A percentile compares a stretch with the other conserved stretches of the same genome.
Conservation (phyloP, 2,113 vertebrate genomes). For the Caranx melampygus region DNA sequence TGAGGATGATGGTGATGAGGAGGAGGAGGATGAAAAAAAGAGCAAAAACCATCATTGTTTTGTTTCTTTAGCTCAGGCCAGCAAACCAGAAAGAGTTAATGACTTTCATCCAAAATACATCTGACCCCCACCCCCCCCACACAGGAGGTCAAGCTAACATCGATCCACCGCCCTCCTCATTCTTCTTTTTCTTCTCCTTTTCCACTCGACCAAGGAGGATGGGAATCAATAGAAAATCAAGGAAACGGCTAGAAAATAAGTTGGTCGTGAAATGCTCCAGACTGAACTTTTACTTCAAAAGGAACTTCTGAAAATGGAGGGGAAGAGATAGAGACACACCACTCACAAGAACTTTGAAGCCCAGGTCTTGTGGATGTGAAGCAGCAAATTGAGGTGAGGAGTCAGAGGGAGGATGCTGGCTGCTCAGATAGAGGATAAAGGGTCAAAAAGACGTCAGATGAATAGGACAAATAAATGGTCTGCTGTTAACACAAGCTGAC, state of each 20-base stretch:
- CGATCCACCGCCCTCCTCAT: conserved; percentile 62
- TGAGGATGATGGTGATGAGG: no score
- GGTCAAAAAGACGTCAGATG: conserved; percentile 73
- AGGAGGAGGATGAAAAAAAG: conserved; percentile 26
- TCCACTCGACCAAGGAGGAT: conserved; percentile 63
- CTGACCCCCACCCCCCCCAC: conserved; percentile 37
- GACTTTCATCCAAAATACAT: conserved; percentile 65
- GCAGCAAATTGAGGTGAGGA: conserved; percentile 77
- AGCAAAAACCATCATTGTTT: conserved; percentile 25
- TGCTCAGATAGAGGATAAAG: conserved; percentile 56
- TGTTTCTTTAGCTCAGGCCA: conserved; percentile 42
- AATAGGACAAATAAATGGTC: conserved; percentile 68
- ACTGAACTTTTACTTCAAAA: conserved; percentile 85
- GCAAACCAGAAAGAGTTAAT: conserved; percentile 71
- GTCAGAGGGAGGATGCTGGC: conserved; percentile 57
- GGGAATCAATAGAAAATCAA: conserved; percentile 84
- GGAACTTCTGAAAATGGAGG: conserved; percentile 67
- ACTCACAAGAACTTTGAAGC: conserved; percentile 71
- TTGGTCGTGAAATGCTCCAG: conserved; percentile 77
- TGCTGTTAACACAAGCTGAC: conserved; percentile 73
- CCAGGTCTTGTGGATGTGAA: conserved; percentile 51
- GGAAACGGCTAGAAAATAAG: conserved; percentile 80
- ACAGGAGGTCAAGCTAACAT: conserved; percentile 75
- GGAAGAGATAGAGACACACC: conserved; percentile 19
- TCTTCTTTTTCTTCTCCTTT: conserved; percentile 36